Conservation (phyloP, 2,888 invertebrate species). For the Cordilura impudica region DNA sequence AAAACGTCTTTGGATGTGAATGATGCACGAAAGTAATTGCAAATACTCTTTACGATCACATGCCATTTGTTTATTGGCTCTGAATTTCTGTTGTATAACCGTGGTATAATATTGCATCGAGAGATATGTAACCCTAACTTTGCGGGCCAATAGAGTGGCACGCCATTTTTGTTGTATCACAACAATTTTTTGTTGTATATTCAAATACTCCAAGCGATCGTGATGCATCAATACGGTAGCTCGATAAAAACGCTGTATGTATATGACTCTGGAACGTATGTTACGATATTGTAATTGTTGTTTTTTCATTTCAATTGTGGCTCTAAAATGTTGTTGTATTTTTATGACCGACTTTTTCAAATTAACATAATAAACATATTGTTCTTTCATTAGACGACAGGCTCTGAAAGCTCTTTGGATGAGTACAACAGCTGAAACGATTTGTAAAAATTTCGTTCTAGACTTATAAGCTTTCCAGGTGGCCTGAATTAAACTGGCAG, state of each 20-base stretch:
- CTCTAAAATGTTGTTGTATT: constrained; percentile 69
- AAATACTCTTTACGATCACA: constrained; percentile 65
- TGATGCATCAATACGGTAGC: constrained; percentile 65
- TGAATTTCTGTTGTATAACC: constrained; percentile 71
- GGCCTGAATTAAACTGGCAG: constrained; percentile 76
- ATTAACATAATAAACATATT: constrained; percentile 61
- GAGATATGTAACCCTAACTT: constrained; percentile 69
- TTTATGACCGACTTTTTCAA: constrained; percentile 58
- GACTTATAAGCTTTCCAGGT: constrained; percentile 72
- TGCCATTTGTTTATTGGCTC: constrained; percentile 70
- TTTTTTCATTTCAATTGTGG: constrained; percentile 64
- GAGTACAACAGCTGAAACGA: constrained; percentile 60
- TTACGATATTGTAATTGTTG: constrained; percentile 64
- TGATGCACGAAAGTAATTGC: constrained; percentile 60
- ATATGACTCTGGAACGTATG: constrained; percentile 66
- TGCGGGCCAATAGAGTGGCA: constrained; percentile 70
- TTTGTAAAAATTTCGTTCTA: constrained; percentile 65
- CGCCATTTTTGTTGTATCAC: constrained; percentile 73
- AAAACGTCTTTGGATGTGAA: constrained; percentile 74
- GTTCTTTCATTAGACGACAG: constrained; percentile 67
- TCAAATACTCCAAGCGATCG: constrained; percentile 58
- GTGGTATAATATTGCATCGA: constrained; percentile 66
- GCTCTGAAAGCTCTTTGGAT: constrained; percentile 72
- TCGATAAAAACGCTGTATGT: constrained; percentile 71
- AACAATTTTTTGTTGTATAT: constrained; percentile 67